phyloP scores from a whole-genome alignment of 1,140 invertebrate genomes.

The Diabrotica undecimpunctata region DNA sequence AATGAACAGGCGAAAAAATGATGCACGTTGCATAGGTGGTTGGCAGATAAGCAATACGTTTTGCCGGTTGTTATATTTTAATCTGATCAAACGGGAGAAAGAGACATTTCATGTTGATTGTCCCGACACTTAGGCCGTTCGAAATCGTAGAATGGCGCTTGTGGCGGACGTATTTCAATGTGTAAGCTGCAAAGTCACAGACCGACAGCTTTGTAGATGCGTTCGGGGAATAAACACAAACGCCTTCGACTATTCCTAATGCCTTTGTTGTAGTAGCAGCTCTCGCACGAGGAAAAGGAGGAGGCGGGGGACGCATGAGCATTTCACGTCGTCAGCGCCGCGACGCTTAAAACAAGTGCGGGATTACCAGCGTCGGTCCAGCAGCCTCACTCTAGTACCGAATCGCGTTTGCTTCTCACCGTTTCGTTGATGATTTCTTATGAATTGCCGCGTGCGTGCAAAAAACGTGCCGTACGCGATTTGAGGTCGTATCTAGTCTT shows the following conservation, averaged over 20 bases:
- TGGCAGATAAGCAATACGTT: no score
- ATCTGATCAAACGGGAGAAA: no score
- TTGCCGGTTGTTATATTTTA: no score
- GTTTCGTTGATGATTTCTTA: conserved; percentile 28
- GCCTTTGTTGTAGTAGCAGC: conserved; percentile 40
- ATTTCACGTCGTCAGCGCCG: conserved; percentile 34
- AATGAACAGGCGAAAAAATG: no score
- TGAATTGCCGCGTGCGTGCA: conserved; percentile 17
- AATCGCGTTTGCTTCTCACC: conserved; percentile 37
- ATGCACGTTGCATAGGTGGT: no score
- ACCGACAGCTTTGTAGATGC: conserved; percentile 43
- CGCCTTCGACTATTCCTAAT: conserved; percentile 44
- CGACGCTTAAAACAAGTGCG: conserved; percentile 48
- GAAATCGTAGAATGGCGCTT: no score
- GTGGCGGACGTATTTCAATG: no score
- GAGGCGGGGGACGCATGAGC: conserved; percentile 46
- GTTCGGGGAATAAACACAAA: conserved; percentile 48
- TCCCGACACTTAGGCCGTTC: no score
- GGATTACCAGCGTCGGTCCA: conserved; percentile 45
- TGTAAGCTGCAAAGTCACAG: conserved; percentile 30
- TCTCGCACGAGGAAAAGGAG: conserved; percentile 7
- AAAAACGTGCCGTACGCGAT: neutral
- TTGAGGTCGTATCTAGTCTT: no score
- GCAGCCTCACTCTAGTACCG: conserved; percentile 42
- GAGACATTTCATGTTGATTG: no score